phyloP scores from a whole-genome alignment of 1,140 invertebrate species.

The Lepidurus arcticus region DNA sequence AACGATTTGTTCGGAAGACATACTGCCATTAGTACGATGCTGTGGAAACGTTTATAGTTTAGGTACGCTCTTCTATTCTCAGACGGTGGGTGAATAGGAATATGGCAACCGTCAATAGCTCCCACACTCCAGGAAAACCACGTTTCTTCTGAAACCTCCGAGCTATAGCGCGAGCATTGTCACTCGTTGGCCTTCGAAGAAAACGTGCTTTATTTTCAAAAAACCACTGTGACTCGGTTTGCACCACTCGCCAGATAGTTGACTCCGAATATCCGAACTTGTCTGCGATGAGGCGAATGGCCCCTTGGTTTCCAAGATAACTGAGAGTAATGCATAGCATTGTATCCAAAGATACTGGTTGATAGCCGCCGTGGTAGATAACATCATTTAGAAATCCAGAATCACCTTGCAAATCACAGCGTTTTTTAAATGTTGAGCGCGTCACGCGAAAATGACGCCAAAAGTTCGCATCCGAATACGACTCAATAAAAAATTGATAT shows the following conservation, averaged over 20 bases:
- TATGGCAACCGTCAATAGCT: slow-evolving; percentile 30
- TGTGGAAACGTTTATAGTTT: slow-evolving; percentile 30
- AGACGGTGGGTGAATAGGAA: slow-evolving; percentile 13
- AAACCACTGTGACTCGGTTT: background rate
- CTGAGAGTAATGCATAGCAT: background rate
- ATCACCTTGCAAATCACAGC: background rate
- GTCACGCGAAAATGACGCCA: slow-evolving; percentile 17
- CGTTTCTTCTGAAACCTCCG: background rate
- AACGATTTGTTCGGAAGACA: background rate
- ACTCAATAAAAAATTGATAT: background rate
- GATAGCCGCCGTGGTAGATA: background rate
- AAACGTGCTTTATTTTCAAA: background rate
- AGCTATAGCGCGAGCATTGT: background rate
- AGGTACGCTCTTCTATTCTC: slow-evolving; percentile 22
- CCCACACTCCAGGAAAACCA: slow-evolving; percentile 27
- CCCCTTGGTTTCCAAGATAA: slow-evolving; percentile 22
- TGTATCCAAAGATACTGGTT: background rate
- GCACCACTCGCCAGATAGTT: background rate
- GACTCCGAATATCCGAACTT: slow-evolving; percentile 14
- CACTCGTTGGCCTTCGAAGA: slow-evolving; percentile 4
- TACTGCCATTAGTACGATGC: slow-evolving; percentile 22
- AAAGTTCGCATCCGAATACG: slow-evolving; percentile 23
- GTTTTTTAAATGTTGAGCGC: slow-evolving; percentile 12
- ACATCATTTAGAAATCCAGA: background rate
- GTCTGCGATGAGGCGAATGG: background rate